A percentile compares a stretch with the other conserved stretches of the same genome.
Conservation (phyloP, 1,140 invertebrate genomes). For the Campoletis sonorensis region DNA sequence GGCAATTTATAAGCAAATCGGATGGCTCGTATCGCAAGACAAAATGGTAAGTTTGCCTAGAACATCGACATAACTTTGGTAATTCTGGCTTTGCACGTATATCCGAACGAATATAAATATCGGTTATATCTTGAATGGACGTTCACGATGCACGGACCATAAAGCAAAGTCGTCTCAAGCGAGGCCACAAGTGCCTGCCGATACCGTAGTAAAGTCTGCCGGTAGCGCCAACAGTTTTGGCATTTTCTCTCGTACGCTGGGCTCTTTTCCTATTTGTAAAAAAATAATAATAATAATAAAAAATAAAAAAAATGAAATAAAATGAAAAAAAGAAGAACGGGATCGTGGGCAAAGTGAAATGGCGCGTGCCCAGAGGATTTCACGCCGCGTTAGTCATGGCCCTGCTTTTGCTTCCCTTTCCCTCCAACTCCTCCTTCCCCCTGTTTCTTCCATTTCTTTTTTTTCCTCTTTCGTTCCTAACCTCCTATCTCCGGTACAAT, state of each 20-base stretch:
- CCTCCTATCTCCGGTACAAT: neutral
- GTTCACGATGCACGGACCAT: conserved; percentile 38
- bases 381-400: conserved; percentile 57
- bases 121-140: conserved; percentile 39
- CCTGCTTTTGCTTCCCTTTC: conserved; percentile 36
- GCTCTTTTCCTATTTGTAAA: neutral
- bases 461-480: conserved; percentile 23
- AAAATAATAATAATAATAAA: no score
- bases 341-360: conserved; percentile 58
- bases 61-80: neutral
- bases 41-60: no score
- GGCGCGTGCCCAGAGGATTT: conserved; percentile 61
- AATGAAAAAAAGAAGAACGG: conserved; percentile 43
- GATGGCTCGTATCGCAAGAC: neutral
- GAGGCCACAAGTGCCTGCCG: conserved; percentile 36
- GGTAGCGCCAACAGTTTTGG: neutral
- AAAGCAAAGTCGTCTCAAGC: conserved; percentile 28
- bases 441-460: conserved; percentile 32
- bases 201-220: conserved; percentile 13
- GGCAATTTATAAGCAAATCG: conserved; percentile 50
- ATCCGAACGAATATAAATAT: neutral
- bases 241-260: neutral
- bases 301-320: no score
- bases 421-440: neutral
- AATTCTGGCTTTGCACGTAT: neutral